Evolutionary conservation across 2,113 vertebrate genomes (phyloP), one percentile per base, ranked within the genome.

Genomic region (Gymnogyps californianus): DNA sequence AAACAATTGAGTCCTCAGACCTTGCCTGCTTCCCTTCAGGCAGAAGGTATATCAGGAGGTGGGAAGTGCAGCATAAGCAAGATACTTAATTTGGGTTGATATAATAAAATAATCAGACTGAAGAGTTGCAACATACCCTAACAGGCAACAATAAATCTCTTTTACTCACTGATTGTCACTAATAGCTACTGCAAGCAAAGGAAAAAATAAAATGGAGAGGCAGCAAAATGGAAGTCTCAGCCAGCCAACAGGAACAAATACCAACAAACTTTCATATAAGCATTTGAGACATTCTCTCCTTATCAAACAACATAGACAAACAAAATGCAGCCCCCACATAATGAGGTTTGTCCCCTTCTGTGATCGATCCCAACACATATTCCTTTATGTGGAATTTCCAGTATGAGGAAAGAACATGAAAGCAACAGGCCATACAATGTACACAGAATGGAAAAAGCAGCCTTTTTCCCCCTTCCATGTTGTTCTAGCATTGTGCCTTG

Each of bases 381-480:
- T 83, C 14, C 51, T 83, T 75, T 71, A 58, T 16, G 15, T n/a
- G 16, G 38, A 71, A 46, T 58, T 87, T 83, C 47, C 21, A n/a
- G 31, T 46, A 18, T 16, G 13, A 88, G 38, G 66, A 61, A 61
- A 46, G 34, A 74, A 44, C 29, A 28, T 0, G 5, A 90, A 74
- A 71, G n/a, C 5, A 1, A 36, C 0, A 0, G 13, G 22, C 13
- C 29, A 8, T 13, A 61, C 0, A 0, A 31, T 15, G 20, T 32
- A 36, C 11, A 28, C 3, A 57, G 28, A 77, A 79, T 21, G 26
- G 54, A 85, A 61, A 91, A 61, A 91, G 18, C 34, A 84, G 61
- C 7, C 36, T 51, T 89, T 34, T 17, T 17, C 16, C 21, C 16
- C 29, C 16, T 74, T 71, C 85, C 19, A 2, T 20, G 11, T 47